A percentile compares a stretch with the other conserved stretches of the same genome.
Evolutionary conservation across 2,888 invertebrate genomes (phyloP).

Genomic region (Hydraecia micacea): DNA sequence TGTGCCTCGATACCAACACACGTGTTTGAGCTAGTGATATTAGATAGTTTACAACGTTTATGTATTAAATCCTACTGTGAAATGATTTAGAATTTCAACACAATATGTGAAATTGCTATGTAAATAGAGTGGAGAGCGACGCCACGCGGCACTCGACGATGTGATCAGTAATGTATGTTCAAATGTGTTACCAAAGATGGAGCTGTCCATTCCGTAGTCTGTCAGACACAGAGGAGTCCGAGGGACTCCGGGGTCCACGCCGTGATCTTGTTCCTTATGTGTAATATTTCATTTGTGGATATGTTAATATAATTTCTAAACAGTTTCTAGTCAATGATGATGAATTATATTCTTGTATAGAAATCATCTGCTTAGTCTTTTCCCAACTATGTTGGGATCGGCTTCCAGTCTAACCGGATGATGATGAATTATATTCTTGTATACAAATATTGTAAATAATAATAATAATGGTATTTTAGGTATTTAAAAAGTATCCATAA

Average conservation of each 20-base stretch:
- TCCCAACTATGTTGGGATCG: no score
- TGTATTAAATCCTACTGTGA: conserved; percentile 73
- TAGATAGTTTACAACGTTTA: conserved; percentile 83
- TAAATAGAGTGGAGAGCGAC: conserved; percentile 36
- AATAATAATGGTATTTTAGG: conserved; percentile 80
- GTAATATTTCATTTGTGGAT: conserved; percentile 73
- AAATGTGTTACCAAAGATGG: conserved; percentile 87
- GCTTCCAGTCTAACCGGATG: no score
- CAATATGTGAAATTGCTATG: conserved; percentile 39
- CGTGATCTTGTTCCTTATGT: conserved; percentile 78
- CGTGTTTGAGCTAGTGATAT: conserved; percentile 84
- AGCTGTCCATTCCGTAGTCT: conserved; percentile 80
- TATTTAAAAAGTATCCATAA: conserved; percentile 80
- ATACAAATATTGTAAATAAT: conserved; percentile 85
- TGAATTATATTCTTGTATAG: conserved; percentile 83
- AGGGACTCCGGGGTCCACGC: conserved; percentile 56
- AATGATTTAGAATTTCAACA: conserved; percentile 38
- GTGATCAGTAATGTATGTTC: conserved; percentile 78
- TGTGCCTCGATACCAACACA: conserved; percentile 78
- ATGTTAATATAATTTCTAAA: conserved; percentile 79
- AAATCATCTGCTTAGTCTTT: no score
- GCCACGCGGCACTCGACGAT: conserved; percentile 54
- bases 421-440: conserved; percentile 84
- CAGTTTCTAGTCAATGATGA: conserved; percentile 87
- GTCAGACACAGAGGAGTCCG: conserved; percentile 38